A percentile compares a stretch with the other conserved stretches of the same genome.
Conservation (phyloP, 2,797 vertebrate genomes). For the Graptemys geographica region DNA sequence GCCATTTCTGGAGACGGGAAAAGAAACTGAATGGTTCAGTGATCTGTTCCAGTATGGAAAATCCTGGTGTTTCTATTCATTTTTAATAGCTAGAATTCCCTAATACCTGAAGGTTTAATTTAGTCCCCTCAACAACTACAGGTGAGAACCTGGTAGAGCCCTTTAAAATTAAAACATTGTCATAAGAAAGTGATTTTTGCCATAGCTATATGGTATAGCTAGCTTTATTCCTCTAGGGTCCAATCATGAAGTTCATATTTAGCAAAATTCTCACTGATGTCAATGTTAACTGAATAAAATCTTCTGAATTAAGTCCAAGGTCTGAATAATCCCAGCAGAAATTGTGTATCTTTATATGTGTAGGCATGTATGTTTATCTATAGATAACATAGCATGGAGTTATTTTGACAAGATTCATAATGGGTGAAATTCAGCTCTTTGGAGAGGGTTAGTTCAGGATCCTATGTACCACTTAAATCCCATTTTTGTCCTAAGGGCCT, state of each 20-base stretch:
- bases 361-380: not conserved
- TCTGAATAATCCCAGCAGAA: not conserved
- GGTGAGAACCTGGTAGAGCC: not conserved
- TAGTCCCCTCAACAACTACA: conserved; percentile 21
- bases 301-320: not conserved
- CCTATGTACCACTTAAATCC: not conserved
- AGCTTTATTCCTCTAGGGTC: not conserved
- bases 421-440: not conserved
- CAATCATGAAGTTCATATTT: not conserved
- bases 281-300: not conserved
- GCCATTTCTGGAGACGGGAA: conserved; percentile 23
- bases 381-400: rapidly evolving
- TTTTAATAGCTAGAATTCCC: conserved; percentile 15
- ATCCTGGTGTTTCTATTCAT: conserved; percentile 19
- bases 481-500: not conserved
- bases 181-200: not conserved
- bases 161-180: not conserved
- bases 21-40: conserved; percentile 56
- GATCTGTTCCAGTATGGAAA: conserved; percentile 32
- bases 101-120: conserved; percentile 23
- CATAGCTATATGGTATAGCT: not conserved
- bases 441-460: not conserved
- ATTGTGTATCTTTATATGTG: not conserved
- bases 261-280: not conserved
- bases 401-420: not conserved